Conservation (phyloP, 2,113 vertebrate genomes). For the Ammospiza nelsoni region DNA sequence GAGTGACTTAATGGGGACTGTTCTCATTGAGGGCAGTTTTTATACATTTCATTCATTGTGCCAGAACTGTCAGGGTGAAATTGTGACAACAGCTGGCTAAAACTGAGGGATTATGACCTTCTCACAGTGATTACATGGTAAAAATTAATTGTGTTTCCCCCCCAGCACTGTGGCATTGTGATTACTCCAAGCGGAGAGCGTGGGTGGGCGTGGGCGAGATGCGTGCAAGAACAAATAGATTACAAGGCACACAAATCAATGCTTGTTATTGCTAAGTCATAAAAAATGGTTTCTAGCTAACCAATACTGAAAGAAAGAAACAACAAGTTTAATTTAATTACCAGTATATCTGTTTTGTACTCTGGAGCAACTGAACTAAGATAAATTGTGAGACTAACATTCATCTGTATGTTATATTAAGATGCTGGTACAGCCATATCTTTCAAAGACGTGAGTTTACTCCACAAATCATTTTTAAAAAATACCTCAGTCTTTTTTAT, state of each 20-base stretch:
- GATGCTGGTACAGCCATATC: not conserved
- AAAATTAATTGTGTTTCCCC: slow-evolving; percentile 21
- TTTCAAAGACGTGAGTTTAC: slow-evolving; percentile 18
- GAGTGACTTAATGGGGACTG: not conserved
- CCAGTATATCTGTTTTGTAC: slow-evolving; percentile 36
- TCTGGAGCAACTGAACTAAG: not conserved
- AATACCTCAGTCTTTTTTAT: not conserved
- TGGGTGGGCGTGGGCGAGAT: not conserved
- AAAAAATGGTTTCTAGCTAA: slow-evolving; percentile 22
- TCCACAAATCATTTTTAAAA: slow-evolving; percentile 18
- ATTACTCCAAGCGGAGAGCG: not conserved
- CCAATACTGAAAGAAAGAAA: slow-evolving; percentile 18
- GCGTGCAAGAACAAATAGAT: slow-evolving; percentile 11
- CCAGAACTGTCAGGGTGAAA: slow-evolving; percentile 16
- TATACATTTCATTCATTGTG: not conserved
- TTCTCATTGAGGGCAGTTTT: not conserved
- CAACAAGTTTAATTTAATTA: slow-evolving; percentile 49
- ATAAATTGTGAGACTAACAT: slow-evolving; percentile 11
- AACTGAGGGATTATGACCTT: slow-evolving; percentile 30
- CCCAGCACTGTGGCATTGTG: not conserved
- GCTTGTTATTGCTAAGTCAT: slow-evolving; percentile 22
- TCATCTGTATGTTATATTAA: slow-evolving; percentile 19
- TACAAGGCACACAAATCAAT: slow-evolving; percentile 54
- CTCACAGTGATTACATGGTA: slow-evolving; percentile 11
- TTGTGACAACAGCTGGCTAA: not conserved